Evolutionary conservation across 92 coral and sea anemone genomes (phyloP).

Genomic region (Epizoanthus rinbou): DNA sequence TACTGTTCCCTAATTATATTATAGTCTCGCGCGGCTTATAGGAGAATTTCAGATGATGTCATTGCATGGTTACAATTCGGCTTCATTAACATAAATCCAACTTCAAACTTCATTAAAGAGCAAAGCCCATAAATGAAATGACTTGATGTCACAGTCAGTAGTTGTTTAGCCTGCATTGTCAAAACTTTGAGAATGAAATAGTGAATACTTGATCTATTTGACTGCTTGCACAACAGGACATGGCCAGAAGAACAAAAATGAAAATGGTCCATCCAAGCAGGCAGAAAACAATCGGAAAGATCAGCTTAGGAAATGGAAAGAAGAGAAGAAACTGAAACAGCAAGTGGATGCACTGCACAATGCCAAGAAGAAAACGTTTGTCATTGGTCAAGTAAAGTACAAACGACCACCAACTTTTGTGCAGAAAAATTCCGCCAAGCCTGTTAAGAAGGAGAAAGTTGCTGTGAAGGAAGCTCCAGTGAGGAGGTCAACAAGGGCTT

Average conservation of each 20-base stretch:
- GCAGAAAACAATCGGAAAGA: slow-evolving; percentile 60
- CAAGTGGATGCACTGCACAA: slow-evolving; percentile 52
- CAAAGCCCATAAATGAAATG: too few species aligned
- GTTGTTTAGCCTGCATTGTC: too few species aligned
- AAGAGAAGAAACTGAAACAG: slow-evolving; percentile 66
- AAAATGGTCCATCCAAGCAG: slow-evolving; percentile 38
- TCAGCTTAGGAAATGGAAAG: slow-evolving; percentile 77
- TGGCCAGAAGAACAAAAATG: neutral
- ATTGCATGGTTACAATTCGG: too few species aligned
- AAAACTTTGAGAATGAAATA: too few species aligned
- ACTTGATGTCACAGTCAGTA: too few species aligned
- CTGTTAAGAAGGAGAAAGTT: slow-evolving; percentile 6
- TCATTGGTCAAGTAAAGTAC: slow-evolving; percentile 71
- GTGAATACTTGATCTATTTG: too few species aligned
- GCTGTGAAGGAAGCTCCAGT: slow-evolving; percentile 23
- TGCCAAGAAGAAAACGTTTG: slow-evolving; percentile 68
- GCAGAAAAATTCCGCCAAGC: slow-evolving; percentile 41
- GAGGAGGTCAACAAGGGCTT: slow-evolving; percentile 61
- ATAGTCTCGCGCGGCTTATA: too few species aligned
- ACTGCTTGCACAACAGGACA: neutral
- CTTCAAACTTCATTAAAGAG: too few species aligned
- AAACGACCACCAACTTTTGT: slow-evolving; percentile 31
- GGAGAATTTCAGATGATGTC: too few species aligned
- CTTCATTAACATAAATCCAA: too few species aligned
- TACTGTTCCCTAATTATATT: too few species aligned